Evolutionary conservation across 2,888 invertebrate species (phyloP).

Genomic region (Hyposoter didymator): DNA sequence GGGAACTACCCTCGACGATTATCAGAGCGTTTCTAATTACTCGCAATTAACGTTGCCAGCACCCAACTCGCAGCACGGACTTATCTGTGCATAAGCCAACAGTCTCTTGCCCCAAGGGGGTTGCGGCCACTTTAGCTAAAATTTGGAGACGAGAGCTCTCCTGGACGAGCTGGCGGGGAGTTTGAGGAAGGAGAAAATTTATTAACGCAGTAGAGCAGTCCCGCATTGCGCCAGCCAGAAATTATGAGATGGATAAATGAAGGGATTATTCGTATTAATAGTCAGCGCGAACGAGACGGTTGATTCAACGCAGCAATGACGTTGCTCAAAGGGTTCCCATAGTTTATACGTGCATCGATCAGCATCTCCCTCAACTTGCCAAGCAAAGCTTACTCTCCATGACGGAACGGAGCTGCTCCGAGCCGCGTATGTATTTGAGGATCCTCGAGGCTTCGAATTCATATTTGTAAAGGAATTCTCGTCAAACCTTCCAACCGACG

Average conservation of each 20-base stretch:
- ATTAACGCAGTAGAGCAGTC: conserved; percentile 19
- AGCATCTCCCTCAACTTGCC: conserved; percentile 2
- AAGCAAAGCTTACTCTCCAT: conserved; percentile 1
- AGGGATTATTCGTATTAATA: conserved; percentile 7
- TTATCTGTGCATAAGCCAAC: background rate
- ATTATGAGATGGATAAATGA: conserved; percentile 9
- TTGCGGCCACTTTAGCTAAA: background rate
- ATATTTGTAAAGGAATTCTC: conserved; percentile 12
- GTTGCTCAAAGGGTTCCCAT: conserved; percentile 8
- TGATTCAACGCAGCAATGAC: conserved; percentile 5
- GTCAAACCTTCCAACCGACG: background rate
- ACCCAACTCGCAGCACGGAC: background rate
- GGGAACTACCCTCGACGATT: conserved; percentile 53
- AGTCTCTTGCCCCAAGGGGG: background rate
- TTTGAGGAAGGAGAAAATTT: conserved; percentile 21
- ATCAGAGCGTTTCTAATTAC: conserved; percentile 62
- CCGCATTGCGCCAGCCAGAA: background rate
- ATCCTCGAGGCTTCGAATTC: conserved; percentile 6
- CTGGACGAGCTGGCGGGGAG: background rate
- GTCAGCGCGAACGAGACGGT: background rate
- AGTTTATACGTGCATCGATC: background rate
- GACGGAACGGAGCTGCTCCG: conserved; percentile 6
- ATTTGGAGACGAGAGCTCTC: conserved; percentile 33
- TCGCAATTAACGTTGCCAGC: conserved; percentile 47
- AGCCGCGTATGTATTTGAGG: background rate